Base-by-base conservation (phyloP, 1,140 invertebrate species). In the Drosophila quadrilineata region DNA sequence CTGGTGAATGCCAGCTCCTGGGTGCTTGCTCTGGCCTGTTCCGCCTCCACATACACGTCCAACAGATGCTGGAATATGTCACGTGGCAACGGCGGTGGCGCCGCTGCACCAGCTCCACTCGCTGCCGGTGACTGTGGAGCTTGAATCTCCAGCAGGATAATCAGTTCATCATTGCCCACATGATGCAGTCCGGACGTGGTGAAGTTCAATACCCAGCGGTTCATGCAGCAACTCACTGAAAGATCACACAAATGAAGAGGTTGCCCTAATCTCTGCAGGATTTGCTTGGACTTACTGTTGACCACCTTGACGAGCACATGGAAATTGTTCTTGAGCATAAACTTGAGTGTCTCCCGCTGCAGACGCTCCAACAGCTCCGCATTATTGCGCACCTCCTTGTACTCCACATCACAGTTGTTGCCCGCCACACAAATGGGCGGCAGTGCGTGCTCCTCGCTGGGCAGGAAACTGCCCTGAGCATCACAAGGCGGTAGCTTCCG, bases 121-220 rank as follows among this genome's bases (percentile, higher is more conserved):
- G 45, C 46, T 1, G 62, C 28, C 21, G 84, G 77, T 0, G 93
- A n/a, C n/a, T n/a, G n/a, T n/a, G n/a, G n/a, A n/a, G 92, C 6
- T 94, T 87, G n/a, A n/a, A 92, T 92, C 89, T 97, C 95, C 6
- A 98, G 89, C 22, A 97, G 76, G 59, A 97, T 92, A 49, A 97
- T 93, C 12, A 97, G 90, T 91, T 98, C 96, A 89, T 97, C 96
- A 86, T 97, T 96, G 9, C 95, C 95, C 19, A 97, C 95, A 52
- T 94, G 94, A 43, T 93, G 93, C 76, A 98, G 90, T 14, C 96
- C 96, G 71, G 93, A 92, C 0, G 95, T 95, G 4, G 94, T 94
- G 65, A 97, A 94, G 89, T 95, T 95, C 93, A 96, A 96, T 64
- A 95, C 95, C 54, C 92, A 91, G 68, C 93, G 93, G 74, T 95